Evolutionary conservation across 1,140 invertebrate genomes (phyloP).

Genomic region (Drosophila cardini): DNA sequence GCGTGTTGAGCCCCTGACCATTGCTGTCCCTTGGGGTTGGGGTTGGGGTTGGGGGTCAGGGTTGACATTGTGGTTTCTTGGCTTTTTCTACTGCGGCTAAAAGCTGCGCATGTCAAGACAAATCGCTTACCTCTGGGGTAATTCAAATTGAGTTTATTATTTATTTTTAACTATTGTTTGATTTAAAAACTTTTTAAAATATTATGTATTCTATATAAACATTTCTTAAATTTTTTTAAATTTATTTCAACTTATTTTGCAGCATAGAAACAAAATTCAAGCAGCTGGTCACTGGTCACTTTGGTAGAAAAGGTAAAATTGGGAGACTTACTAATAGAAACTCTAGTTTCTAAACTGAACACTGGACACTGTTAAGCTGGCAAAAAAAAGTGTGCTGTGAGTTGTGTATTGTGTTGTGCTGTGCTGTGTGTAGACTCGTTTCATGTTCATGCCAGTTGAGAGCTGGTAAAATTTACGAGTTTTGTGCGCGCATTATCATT

Average conservation of each 20-base stretch:
- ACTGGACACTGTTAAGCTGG: too few relatives aligned
- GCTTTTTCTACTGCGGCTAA: neutral
- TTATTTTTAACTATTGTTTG: too few relatives aligned
- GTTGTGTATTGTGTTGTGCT: neutral
- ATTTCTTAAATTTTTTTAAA: too few relatives aligned
- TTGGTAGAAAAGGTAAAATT: neutral
- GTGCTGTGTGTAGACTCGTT: neutral
- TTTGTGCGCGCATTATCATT: constrained; percentile 75
- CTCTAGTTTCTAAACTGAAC: neutral
- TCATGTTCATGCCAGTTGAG: constrained; percentile 1
- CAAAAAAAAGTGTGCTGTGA: neutral
- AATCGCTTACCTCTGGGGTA: neutral
- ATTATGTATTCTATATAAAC: too few relatives aligned
- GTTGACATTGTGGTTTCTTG: constrained; percentile 26
- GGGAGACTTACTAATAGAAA: neutral
- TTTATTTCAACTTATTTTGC: too few relatives aligned
- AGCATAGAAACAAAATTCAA: neutral
- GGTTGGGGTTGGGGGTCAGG: neutral
- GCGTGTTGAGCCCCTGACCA: constrained; percentile 8
- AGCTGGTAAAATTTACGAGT: constrained; percentile 58
- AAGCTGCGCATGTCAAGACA: neutral
- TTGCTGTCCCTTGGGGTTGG: neutral
- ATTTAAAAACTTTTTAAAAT: too few relatives aligned
- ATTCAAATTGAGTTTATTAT: neutral
- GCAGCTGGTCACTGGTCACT: too few relatives aligned